Evolutionary conservation across 2,797 vertebrate species (phyloP).

Genomic region (Nannoperca obscura): DNA sequence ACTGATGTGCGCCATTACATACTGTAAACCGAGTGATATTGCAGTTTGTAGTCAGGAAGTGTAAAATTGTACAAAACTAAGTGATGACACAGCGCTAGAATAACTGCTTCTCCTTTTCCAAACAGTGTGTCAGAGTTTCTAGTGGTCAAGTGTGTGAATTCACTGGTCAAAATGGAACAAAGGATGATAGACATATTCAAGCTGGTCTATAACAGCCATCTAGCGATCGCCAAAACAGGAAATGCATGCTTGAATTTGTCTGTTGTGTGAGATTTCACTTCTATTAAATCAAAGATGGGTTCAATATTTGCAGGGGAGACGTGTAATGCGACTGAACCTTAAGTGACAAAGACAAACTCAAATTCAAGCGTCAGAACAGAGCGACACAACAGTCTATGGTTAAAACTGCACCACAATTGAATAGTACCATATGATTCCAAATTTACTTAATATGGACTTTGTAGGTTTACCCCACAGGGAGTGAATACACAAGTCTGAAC

Average conservation of each 20-base stretch:
- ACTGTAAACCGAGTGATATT: not conserved
- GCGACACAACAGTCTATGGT: not conserved
- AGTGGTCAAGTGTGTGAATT: not conserved
- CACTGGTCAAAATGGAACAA: not conserved
- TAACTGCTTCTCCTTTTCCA: not conserved
- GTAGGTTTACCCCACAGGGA: no score
- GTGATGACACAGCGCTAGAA: not conserved
- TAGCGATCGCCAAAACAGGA: not conserved
- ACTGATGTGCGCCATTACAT: not conserved
- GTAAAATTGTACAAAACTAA: not conserved
- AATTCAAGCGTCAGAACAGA: not conserved
- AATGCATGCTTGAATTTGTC: not conserved
- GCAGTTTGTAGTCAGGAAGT: not conserved
- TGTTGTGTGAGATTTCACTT: not conserved
- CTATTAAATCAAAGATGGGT: not conserved
- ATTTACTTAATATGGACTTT: not conserved
- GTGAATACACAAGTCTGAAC: no score
- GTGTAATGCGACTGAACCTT: not conserved
- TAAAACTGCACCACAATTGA: not conserved
- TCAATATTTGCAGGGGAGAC: not conserved
- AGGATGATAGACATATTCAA: not conserved
- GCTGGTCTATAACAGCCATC: not conserved
- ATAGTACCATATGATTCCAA: not conserved
- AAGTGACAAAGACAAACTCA: not conserved
- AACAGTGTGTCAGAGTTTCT: not conserved